A percentile compares a stretch with the other conserved stretches of the same genome.
Conservation (phyloP, 2,888 invertebrate genomes). For the Rhamnusium bicolor region DNA sequence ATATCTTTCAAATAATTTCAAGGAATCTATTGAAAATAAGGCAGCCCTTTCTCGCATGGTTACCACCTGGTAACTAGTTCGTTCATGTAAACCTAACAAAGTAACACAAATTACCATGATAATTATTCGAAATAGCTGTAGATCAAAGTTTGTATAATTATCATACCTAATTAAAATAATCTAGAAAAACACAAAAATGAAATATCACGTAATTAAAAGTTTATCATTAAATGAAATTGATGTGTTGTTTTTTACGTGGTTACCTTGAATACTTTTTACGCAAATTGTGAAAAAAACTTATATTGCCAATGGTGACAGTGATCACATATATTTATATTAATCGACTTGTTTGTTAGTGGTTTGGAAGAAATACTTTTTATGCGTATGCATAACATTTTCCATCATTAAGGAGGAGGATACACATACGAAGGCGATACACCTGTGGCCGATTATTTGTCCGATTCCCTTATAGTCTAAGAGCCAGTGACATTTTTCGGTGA, state of each 20-base stretch:
- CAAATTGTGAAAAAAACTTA: neutral
- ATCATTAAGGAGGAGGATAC: too few species aligned
- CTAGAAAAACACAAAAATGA: neutral
- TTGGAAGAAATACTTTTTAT: too few species aligned
- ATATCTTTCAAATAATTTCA: too few species aligned
- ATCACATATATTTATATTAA: neutral
- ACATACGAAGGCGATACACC: too few species aligned
- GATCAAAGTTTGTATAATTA: neutral
- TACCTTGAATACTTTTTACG: neutral
- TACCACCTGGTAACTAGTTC: too few species aligned
- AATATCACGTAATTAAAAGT: neutral
- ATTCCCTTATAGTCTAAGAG: too few species aligned
- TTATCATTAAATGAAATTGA: neutral
- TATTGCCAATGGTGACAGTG: neutral
- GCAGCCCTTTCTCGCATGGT: too few species aligned
- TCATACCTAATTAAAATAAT: neutral
- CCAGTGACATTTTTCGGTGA: too few species aligned
- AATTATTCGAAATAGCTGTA: neutral
- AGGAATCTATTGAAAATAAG: too few species aligned
- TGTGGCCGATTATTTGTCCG: too few species aligned
- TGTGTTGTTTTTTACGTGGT: neutral
- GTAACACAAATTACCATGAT: neutral
- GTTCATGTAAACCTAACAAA: too few species aligned
- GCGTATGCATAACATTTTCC: too few species aligned
- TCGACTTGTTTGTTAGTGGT: neutral